These are phyloP conservation scores for Chionodraco myersi DNA, from an alignment of 2,113 vertebrate genomes.

Conservation along the genomic window DNA sequence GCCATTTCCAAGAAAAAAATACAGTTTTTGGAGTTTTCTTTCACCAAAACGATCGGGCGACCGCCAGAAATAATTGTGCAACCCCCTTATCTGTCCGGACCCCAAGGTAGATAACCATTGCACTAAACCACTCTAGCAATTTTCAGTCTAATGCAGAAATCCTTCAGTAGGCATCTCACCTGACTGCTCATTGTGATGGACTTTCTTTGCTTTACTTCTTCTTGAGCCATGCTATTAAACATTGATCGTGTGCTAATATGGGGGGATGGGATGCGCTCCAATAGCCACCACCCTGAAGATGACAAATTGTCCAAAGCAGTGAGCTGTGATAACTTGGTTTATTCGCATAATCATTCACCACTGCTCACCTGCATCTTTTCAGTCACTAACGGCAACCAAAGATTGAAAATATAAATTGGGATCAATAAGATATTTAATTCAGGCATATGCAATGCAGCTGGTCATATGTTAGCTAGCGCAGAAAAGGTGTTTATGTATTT, in stretches of 20 bases:
- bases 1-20: no score
- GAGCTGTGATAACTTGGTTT: conserved; percentile 31
- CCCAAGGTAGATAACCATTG: no score
- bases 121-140: no score
- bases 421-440: conserved; percentile 1
- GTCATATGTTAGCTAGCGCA: not conserved
- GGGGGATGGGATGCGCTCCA: conserved; percentile 15
- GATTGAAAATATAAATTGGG: conserved; percentile 21
- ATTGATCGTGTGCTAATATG: conserved; percentile 57
- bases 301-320: conserved; percentile 48
- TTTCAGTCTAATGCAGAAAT: not conserved
- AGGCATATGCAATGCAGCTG: not conserved
- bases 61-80: no score
- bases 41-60: no score
- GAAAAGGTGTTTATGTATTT: not conserved
- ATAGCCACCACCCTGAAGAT: conserved; percentile 19
- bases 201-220: conserved; percentile 8
- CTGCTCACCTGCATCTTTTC: conserved; percentile 20
- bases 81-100: no score
- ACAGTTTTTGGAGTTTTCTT: no score
- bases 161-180: not conserved
- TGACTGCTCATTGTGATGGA: not conserved
- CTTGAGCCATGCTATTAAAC: conserved; percentile 25
- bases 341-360: conserved; percentile 34
- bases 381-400: not conserved